A percentile compares a stretch with the other conserved stretches of the same genome.
Conservation (phyloP, 2,888 invertebrate species). For the Helobdella robusta region DNA sequence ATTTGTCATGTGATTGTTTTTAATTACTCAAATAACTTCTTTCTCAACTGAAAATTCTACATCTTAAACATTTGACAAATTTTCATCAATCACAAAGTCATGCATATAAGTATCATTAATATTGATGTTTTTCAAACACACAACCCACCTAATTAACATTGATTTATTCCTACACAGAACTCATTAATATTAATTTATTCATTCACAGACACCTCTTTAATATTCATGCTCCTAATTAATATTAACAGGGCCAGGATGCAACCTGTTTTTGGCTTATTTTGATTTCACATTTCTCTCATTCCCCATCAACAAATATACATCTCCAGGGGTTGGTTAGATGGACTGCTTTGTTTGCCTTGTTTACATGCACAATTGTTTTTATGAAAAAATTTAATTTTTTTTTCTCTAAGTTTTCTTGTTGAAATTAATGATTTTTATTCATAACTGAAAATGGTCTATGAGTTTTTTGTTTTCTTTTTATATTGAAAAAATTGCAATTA, state of each 20-base stretch:
- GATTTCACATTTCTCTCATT: slow-evolving; percentile 46
- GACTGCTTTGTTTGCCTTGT: background rate
- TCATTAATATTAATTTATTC: too few species aligned
- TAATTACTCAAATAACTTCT: background rate
- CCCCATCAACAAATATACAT: slow-evolving; percentile 46
- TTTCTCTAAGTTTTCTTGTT: too few species aligned
- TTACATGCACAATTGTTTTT: background rate
- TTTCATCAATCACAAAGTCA: background rate
- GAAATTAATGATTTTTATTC: too few species aligned
- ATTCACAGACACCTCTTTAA: background rate
- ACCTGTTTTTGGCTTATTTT: slow-evolving; percentile 45
- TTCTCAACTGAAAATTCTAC: too few species aligned
- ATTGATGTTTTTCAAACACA: background rate
- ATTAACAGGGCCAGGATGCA: slow-evolving; percentile 49
- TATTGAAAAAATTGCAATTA: too few species aligned
- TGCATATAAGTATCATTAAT: too few species aligned
- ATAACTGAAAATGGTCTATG: too few species aligned
- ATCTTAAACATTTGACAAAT: background rate
- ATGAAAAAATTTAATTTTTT: too few species aligned
- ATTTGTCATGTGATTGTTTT: background rate
- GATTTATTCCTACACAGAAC: too few species aligned
- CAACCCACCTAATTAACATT: too few species aligned
- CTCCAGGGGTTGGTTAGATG: slow-evolving; percentile 47
- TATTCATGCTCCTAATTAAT: background rate
- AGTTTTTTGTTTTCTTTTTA: too few species aligned